Conservation (phyloP, 2,113 vertebrate species). For the Alosa alosa region DNA sequence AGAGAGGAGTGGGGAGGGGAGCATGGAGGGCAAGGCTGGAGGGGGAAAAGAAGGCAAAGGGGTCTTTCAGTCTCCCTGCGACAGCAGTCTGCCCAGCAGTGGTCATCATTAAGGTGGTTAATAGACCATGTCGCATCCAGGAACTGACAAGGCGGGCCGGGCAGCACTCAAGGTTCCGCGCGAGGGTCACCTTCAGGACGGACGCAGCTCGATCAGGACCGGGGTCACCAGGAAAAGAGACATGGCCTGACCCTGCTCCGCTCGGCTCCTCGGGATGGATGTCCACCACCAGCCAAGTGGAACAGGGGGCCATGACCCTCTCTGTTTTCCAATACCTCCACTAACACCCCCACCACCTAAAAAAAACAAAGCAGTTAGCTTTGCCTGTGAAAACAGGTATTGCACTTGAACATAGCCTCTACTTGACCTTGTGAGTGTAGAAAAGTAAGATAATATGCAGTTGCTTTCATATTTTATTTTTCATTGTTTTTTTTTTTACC, state of each 20-base stretch:
- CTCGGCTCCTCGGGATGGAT: conserved; percentile 53
- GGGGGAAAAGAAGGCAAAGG: conserved; percentile 28
- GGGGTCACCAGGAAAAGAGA: conserved; percentile 52
- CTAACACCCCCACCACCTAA: background rate
- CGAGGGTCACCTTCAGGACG: conserved; percentile 72
- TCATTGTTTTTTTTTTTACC: background rate
- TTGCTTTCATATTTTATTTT: background rate
- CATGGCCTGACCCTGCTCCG: conserved; percentile 47
- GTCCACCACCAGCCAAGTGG: conserved; percentile 58
- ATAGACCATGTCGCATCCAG: conserved; percentile 65
- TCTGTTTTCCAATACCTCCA: conserved; percentile 10
- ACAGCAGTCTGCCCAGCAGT: conserved; percentile 45
- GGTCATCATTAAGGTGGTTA: conserved; percentile 72
- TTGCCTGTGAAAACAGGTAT: background rate
- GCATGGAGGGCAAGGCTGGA: conserved; percentile 5
- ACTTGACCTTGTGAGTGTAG: background rate
- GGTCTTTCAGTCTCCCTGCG: conserved; percentile 43
- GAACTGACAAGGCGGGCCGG: conserved; percentile 56
- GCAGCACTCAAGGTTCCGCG: conserved; percentile 44
- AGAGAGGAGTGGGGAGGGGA: background rate
- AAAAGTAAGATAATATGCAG: background rate
- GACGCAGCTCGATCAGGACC: conserved; percentile 57
- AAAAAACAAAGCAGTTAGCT: background rate
- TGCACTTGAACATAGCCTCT: background rate
- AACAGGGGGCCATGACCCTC: conserved; percentile 54